A percentile compares a stretch with the other conserved stretches of the same genome.
Conservation (phyloP, 1,140 invertebrate species). For the Trichogramma pretiosum region DNA sequence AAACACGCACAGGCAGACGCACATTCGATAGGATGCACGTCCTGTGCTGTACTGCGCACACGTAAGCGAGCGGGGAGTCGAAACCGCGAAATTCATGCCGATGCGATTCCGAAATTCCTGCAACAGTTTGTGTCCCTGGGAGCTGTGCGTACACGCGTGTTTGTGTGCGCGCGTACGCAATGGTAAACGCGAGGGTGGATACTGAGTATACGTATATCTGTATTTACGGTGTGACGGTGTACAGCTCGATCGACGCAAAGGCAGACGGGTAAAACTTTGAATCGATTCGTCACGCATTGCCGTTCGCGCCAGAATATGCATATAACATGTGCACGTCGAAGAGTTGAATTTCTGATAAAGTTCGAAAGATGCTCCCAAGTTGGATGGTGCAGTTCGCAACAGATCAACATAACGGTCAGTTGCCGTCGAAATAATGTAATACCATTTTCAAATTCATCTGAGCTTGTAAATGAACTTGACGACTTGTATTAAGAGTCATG, state of each 20-base stretch:
- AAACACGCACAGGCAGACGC: background rate
- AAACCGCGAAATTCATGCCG: conserved; percentile 3
- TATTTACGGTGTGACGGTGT: background rate
- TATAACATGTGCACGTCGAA: too few relatives aligned
- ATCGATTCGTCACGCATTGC: background rate
- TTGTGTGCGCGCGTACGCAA: too few relatives aligned
- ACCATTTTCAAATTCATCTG: too few relatives aligned
- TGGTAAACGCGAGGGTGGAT: background rate
- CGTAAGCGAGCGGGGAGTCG: background rate
- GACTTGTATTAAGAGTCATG: too few relatives aligned
- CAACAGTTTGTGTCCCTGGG: too few relatives aligned
- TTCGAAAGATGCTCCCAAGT: too few relatives aligned
- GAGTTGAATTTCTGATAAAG: too few relatives aligned
- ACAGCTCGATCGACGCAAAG: background rate
- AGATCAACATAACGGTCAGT: too few relatives aligned
- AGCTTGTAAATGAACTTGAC: too few relatives aligned
- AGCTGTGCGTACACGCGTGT: too few relatives aligned
- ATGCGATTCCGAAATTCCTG: conserved; percentile 7
- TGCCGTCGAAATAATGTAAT: too few relatives aligned
- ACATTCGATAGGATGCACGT: background rate
- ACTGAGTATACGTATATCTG: background rate
- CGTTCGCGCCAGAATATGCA: background rate
- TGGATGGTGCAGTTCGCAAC: too few relatives aligned
- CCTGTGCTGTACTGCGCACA: background rate
- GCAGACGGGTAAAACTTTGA: background rate